Evolutionary conservation across 1,140 invertebrate species (phyloP), one percentile per base, ranked within the genome.

Genomic region (Potamilus streckersoni): DNA sequence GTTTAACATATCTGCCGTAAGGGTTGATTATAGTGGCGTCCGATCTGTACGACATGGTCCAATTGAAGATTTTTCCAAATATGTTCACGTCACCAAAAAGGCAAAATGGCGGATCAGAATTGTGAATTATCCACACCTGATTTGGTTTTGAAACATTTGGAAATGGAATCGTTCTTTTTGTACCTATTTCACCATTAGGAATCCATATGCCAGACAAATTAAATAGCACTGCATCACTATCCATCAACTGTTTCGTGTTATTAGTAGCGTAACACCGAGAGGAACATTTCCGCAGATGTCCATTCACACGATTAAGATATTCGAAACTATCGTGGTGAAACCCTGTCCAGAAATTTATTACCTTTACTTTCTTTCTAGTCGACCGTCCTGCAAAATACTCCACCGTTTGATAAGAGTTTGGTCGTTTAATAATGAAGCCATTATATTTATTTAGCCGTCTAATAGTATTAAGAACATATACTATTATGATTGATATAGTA

Each of bases 221-320:
- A 49, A 86, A 87, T 17, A 88, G 71, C 2, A 88, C 72, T 2
- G 85, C 82, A 66, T 88, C 87, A 15, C 82, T 85, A n/a, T 79
- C 57, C 2, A 64, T 72, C 0, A 82, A 68, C 61, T 78, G 55
- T 5, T 57, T 55, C 63, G 80, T 79, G 75, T 88, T 79, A 55
- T 74, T 77, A n/a, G 87, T 89, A 27, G 88, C 67, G 8, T 60
- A 49, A 72, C 81, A 82, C 49, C 59, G 58, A 13, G 49, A 60
- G 2, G 60, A 55, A 66, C 74, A 76, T 49, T 19, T 19, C 23
- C 57, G 12, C 68, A 66, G 27, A 31, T 31, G 27, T 31, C 27
- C 27, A 31, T 31, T 31, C 27, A 31, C 27, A 31, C 27, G 27
- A 31, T 31, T 31, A 31, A 31, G 27, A 31, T 31, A 31, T 31